phyloP scores from a whole-genome alignment of 2,113 vertebrate species.

The Ictalurus punctatus region DNA sequence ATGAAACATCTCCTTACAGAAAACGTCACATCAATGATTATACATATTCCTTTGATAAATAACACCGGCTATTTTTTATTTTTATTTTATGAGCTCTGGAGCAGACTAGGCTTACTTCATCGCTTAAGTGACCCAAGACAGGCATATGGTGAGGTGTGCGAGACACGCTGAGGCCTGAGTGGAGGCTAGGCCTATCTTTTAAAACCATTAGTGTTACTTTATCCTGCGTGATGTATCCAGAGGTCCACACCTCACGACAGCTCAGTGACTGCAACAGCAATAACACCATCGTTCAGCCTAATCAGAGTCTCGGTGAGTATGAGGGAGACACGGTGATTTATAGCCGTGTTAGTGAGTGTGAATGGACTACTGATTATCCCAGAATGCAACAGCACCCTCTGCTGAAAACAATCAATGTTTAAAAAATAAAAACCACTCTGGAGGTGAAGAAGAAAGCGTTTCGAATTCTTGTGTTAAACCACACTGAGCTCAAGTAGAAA shows the following conservation, averaged over 20 bases:
- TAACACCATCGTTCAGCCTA: constrained; percentile 43
- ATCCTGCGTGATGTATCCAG: constrained; percentile 41
- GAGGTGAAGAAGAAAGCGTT: not conserved
- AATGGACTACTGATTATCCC: constrained; percentile 29
- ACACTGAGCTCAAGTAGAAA: not conserved
- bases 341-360: constrained; percentile 34
- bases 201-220: constrained; percentile 58
- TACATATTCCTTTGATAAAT: not conserved
- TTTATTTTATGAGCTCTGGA: not conserved
- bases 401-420: constrained; percentile 42
- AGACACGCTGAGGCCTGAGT: constrained; percentile 27
- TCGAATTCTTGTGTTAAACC: not conserved
- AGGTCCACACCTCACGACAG: constrained; percentile 35
- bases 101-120: constrained; percentile 33
- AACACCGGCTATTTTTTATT: not conserved
- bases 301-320: constrained; percentile 46
- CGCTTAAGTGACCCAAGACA: constrained; percentile 32
- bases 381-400: constrained; percentile 63
- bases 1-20: not conserved
- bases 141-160: constrained; percentile 53
- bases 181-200: constrained; percentile 45
- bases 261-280: constrained; percentile 43
- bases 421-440: not conserved
- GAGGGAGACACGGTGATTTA: constrained; percentile 32
- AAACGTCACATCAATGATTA: not conserved